Base-by-base conservation (phyloP, 2,113 vertebrate genomes). In the Nipponia nippon region DNA sequence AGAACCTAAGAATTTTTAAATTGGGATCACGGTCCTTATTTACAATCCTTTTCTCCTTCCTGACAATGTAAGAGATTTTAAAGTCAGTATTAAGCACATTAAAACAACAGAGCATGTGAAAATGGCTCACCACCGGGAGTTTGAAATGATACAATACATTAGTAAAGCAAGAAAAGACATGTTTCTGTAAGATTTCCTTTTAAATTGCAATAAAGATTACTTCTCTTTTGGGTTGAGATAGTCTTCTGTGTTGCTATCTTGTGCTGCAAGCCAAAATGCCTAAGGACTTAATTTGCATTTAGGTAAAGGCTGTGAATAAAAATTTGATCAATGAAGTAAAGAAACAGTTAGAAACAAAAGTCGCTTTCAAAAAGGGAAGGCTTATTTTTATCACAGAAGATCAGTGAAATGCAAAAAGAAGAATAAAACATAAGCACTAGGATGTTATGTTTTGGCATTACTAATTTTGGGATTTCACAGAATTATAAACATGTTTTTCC, bases 261-360 rank as follows among this genome's bases (percentile, higher is more conserved):
- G 59, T 83, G 42, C 50, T 62, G 7, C 29, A 38, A 91, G 42
- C 40, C 78, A 81, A 90, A 95, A 69, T 58, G 67, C 59, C 38
- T 89, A 69, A 73, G 76, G 76, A 80, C 26, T 70, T 70, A 44
- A 92, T 95, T 89, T 96, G 80, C 89, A 95, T 95, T 88, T 90
- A 80, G 53, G 89, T 87, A 77, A 86, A 89, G 55, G 14, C 25
- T 84, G n/a, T 36, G 88, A 86, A 81, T 91, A 93, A 91, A 87
- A 91, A 36, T 34, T 58, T 58, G 59, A 40, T 65, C 91, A 90
- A 65, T 30, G 66, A 88, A 63, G 86, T 80, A 90, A 92, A 91
- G 76, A 86, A 93, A 49, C 32, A 83, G 50, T 58, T 58, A 52
- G 79, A 88, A 92, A 78, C n/a, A 77, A 63, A 88, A 90, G 55